Evolutionary conservation across 2,113 vertebrate genomes (phyloP), one percentile per base, ranked within the genome.

Genomic region (Silurus asotus): DNA sequence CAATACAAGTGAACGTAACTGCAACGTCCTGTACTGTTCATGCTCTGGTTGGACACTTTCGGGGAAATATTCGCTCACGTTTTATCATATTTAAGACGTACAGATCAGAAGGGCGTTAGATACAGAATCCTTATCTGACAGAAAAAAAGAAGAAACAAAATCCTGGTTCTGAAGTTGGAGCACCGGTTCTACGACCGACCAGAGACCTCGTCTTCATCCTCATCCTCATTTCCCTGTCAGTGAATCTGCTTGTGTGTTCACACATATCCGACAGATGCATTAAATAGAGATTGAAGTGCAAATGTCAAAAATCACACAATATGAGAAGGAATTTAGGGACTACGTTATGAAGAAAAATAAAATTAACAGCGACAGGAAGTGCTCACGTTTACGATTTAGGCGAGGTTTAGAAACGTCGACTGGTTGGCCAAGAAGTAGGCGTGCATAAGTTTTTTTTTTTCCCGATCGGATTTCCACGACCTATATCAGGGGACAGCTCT

Each of bases 401-500:
- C 37, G 37, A n/a, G 55, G 67, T 84, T 89, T 84, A 86, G 84
- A 81, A 25, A 56, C 45, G 82, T 84, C 82, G 70, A 81, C 20
- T 78, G 51, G 65, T 70, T 83, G 19, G 77, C 55, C 72, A 23
- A 13, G 37, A n/a, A 74, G 14, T 37, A 61, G n/a, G 82, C 82
- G 74, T 49, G 59, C 61, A 5, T 51, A 64, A 37, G 75, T 48
- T 86, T 25, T 37, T 72, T 84, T 45, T 77, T n/a, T 49, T 64
- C 70, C 81, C 72, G 45, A 49, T 48, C 45, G 80, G 51, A 74
- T 87, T 82, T 76, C 37, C 70, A 51, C 7, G 37, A 62, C 65
- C 58, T 51, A 61, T 75, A 82, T 79, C 75, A 87, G 79, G 84
- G 61, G 88, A 85, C 56, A 58, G 69, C 45, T 84, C 72, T 87